Conservation (phyloP, 1,140 invertebrate genomes). For the Ostrea edulis region DNA sequence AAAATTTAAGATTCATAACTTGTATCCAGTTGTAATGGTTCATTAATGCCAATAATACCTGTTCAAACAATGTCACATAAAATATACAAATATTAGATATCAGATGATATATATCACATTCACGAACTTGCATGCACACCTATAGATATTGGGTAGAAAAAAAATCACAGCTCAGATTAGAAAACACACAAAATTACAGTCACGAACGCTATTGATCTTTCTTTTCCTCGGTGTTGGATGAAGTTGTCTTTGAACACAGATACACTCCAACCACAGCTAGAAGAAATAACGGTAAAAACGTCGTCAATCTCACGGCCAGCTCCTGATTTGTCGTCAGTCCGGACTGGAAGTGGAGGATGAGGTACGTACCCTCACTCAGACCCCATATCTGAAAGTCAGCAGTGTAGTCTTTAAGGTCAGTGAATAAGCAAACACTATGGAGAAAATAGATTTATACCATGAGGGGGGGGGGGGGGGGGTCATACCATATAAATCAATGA, state of each 20-base stretch:
- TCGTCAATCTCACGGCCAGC: neutral
- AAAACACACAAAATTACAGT: no score
- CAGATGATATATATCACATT: no score
- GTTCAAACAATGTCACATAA: no score
- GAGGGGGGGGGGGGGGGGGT: no score
- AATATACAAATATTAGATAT: no score
- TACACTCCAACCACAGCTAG: conserved; percentile 34
- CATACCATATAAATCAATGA: no score
- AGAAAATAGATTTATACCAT: neutral
- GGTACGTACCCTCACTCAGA: neutral
- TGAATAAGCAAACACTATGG: neutral
- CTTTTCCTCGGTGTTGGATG: neutral
- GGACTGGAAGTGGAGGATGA: conserved; percentile 16
- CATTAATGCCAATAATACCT: no score
- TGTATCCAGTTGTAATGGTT: no score
- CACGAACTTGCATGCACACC: no score
- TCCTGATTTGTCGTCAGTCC: conserved; percentile 10
- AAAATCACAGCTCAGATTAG: no score
- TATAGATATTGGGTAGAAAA: no score
- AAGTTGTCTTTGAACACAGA: neutral
- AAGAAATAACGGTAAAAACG: conserved; percentile 14
- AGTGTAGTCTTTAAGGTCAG: neutral
- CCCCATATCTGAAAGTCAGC: conserved; percentile 19
- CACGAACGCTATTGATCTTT: conserved; percentile 1
- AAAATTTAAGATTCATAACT: no score